Evolutionary conservation across 2,888 invertebrate species (phyloP).

Genomic region (Campopleginae sp.): DNA sequence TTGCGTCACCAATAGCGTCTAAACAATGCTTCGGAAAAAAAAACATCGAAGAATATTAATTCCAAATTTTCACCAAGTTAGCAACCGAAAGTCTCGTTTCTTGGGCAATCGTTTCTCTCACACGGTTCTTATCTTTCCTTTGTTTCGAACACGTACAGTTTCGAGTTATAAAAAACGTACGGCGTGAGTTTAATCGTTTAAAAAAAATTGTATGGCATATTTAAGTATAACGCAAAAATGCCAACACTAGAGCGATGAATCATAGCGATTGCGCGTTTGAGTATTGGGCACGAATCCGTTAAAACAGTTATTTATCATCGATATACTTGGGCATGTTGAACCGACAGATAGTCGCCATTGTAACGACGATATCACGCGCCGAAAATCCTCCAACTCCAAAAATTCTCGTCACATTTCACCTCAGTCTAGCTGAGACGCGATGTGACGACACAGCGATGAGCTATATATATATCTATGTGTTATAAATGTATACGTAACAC

Average conservation of each 20-base stretch:
- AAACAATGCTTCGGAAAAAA: slow-evolving; percentile 53
- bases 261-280: slow-evolving; percentile 1
- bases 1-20: slow-evolving; percentile 66
- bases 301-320: neutral
- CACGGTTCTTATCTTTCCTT: neutral
- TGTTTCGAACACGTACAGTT: neutral
- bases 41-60: neutral
- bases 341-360: neutral
- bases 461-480: slow-evolving; percentile 1
- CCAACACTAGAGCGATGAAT: slow-evolving; percentile 21
- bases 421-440: neutral
- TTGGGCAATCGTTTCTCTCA: neutral
- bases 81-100: neutral
- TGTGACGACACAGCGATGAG: neutral
- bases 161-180: neutral
- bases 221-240: neutral
- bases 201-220: neutral
- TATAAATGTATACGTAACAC: neutral
- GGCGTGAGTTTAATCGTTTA: neutral
- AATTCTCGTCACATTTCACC: neutral
- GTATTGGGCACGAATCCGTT: neutral
- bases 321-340: neutral
- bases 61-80: neutral
- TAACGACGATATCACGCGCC: neutral
- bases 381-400: neutral